phyloP scores from a whole-genome alignment of 1,140 invertebrate species.

The Pseudomyrmex cubaensis region DNA sequence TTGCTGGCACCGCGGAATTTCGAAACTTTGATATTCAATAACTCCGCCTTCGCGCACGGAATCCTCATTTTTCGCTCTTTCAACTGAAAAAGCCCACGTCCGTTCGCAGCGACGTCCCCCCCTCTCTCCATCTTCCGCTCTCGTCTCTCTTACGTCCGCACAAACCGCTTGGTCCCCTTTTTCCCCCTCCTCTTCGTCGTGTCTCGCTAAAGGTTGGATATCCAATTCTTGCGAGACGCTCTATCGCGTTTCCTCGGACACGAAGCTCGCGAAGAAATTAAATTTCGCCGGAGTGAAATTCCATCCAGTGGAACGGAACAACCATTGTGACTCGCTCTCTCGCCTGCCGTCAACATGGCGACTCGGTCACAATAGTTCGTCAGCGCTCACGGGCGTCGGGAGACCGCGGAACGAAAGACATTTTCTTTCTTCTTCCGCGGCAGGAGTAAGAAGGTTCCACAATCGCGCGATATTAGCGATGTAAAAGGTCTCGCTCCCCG shows the following conservation, averaged over 20 bases:
- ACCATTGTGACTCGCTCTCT: constrained; percentile 55
- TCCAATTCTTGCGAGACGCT: constrained; percentile 63
- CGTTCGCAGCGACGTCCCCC: constrained; percentile 39
- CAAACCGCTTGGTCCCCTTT: neutral
- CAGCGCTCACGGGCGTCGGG: constrained; percentile 51
- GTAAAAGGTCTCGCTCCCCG: constrained; percentile 55
- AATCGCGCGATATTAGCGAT: constrained; percentile 69
- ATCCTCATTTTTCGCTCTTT: constrained; percentile 73
- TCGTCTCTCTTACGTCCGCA: constrained; percentile 1
- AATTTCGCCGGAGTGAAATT: constrained; percentile 72
- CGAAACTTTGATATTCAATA: constrained; percentile 81
- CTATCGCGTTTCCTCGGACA: constrained; percentile 63
- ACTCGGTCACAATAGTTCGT: constrained; percentile 75
- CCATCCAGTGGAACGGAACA: constrained; percentile 61
- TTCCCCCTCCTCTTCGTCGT: neutral
- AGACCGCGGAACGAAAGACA: constrained; percentile 53
- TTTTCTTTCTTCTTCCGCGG: constrained; percentile 34
- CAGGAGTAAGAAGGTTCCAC: constrained; percentile 25
- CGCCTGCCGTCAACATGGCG: constrained; percentile 38
- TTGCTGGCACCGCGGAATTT: constrained; percentile 79
- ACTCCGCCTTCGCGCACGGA: constrained; percentile 68
- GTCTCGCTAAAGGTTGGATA: constrained; percentile 41
- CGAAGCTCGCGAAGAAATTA: constrained; percentile 71
- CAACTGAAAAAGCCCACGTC: constrained; percentile 62
- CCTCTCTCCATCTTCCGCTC: neutral